These are phyloP conservation scores for Temnothorax rugatulus DNA, from an alignment of 2,888 invertebrate species.

Conservation along the genomic window DNA sequence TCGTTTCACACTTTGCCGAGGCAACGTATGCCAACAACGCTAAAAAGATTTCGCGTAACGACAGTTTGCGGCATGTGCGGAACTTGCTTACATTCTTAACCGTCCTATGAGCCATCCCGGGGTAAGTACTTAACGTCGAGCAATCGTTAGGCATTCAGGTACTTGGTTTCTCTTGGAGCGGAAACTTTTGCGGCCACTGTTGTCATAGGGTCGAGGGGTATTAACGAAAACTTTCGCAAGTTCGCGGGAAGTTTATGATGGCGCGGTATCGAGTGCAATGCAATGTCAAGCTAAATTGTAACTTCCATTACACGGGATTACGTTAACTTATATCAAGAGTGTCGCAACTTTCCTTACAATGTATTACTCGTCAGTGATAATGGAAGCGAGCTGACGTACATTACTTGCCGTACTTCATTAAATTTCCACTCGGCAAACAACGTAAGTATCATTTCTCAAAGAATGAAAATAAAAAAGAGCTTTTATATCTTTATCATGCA, in stretches of 20 bases:
- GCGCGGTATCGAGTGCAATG: conserved; percentile 40
- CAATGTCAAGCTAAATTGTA: conserved; percentile 40
- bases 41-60: conserved; percentile 31
- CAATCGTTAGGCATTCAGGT: conserved; percentile 70
- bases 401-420: conserved; percentile 16
- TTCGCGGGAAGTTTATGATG: conserved; percentile 22
- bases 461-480: not conserved
- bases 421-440: conserved; percentile 7
- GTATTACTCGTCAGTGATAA: conserved; percentile 37
- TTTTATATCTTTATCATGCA: not conserved
- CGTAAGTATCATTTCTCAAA: not conserved
- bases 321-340: conserved; percentile 31
- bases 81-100: conserved; percentile 30
- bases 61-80: not conserved
- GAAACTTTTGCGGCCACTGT: conserved; percentile 61
- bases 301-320: conserved; percentile 55
- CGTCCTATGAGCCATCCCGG: conserved; percentile 26
- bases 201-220: conserved; percentile 55
- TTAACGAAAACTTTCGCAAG: conserved; percentile 42
- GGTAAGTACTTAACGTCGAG: conserved; percentile 72
- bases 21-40: conserved; percentile 2
- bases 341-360: conserved; percentile 34
- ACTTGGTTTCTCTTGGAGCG: conserved; percentile 56
- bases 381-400: not conserved
- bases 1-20: conserved; percentile 11